phyloP scores from a whole-genome alignment of 2,113 vertebrate species.

The Calyptomena viridis region DNA sequence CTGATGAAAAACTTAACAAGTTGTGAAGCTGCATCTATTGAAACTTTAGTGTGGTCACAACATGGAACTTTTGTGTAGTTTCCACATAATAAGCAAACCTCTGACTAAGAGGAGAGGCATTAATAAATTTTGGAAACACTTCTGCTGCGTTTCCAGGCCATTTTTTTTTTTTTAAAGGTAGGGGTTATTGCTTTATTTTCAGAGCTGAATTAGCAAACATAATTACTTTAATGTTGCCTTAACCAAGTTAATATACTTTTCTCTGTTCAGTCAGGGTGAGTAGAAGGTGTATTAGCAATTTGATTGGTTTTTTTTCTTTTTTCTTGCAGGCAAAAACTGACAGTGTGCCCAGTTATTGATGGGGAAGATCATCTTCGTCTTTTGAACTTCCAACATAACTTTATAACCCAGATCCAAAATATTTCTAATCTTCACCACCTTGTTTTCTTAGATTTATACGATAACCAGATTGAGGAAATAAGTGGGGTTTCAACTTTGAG shows the following conservation, averaged over 20 bases:
- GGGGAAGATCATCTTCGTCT: conserved; percentile 83
- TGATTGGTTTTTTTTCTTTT: background rate
- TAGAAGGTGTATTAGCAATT: background rate
- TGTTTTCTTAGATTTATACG: conserved; percentile 89
- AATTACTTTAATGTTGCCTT: background rate
- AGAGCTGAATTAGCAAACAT: background rate
- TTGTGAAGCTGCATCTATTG: background rate
- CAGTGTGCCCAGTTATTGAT: conserved; percentile 84
- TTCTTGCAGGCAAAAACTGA: conserved; percentile 80
- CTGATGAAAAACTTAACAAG: background rate
- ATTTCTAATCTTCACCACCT: conserved; percentile 86
- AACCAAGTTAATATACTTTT: background rate
- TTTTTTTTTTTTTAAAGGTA: background rate
- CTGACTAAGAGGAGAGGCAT: background rate
- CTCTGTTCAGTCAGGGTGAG: background rate
- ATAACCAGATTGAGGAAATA: conserved; percentile 91
- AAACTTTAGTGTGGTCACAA: background rate
- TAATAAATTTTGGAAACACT: background rate
- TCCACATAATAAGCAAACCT: background rate
- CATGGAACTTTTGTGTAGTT: background rate
- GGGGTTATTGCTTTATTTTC: background rate
- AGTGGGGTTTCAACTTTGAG: conserved; percentile 83
- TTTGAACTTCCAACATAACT: conserved; percentile 93
- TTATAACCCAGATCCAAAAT: conserved; percentile 86
- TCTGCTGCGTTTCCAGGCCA: background rate